Evolutionary conservation across 2,113 vertebrate species (phyloP), one percentile per base, ranked within the genome.

Genomic region (Camarhynchus parvulus): DNA sequence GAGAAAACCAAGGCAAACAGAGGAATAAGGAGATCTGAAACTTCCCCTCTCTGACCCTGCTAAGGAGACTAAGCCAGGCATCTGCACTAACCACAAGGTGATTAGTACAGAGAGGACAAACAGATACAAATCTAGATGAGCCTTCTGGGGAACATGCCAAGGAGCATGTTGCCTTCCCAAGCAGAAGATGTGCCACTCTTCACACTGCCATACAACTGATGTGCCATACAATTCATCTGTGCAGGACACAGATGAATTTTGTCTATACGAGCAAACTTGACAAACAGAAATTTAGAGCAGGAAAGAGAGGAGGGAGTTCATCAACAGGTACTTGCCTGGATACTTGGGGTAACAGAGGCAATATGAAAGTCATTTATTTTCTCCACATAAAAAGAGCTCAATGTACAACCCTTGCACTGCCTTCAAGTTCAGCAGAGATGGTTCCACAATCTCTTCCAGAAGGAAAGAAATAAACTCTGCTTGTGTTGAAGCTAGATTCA

Each of bases 1-100:
- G 31, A 70, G 68, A 69, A 88, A 93, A 70, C 27, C 52, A 55
- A 92, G 59, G 64, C 55, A 96, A 96, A 91, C 41, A 88, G 42
- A 87, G 52, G 41, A 79, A 88, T 33, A 70, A 83, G 35, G 59
- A 73, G 61, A 77, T 50, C 25, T 50, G 41, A 74, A 92, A 90
- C 31, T 70, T 74, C 33, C 83, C n/a, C 52, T 46, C 75, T 62
- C 64, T 75, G 33, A 92, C 50, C 31, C 68, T 5, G 10, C 39
- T 70, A 59, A 81, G 72, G 8, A 59, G n/a, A 55, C 37, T 35
- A 66, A 77, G 27, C 20, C 82, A 70, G 42, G 41, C 74, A 85
- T n/a, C 78, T 80, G 49, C 70, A 80, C 39, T 37, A 85, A 63
- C 42, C 69, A 55, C 2, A 0, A 49, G 67, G 24, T 74, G 70